Conservation (phyloP, 2,888 invertebrate species). For the Idaea dimidiata region DNA sequence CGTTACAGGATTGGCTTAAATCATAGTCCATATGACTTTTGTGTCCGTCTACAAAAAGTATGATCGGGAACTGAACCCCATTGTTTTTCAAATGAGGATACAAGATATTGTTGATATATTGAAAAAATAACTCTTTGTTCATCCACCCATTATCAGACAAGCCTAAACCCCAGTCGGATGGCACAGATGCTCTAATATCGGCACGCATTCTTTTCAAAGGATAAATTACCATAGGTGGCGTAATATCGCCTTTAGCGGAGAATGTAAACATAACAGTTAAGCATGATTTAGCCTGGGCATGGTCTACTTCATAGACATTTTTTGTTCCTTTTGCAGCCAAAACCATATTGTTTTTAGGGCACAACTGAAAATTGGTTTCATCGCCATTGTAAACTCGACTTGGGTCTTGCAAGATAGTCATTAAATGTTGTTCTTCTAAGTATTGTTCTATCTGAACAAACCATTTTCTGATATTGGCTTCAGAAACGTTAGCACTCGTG, state of each 20-base stretch:
- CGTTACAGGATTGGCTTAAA: conserved; percentile 8
- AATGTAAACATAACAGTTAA: conserved; percentile 47
- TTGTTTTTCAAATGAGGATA: too few species aligned
- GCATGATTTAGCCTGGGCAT: conserved; percentile 33
- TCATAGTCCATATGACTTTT: conserved; percentile 20
- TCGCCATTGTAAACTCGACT: too few species aligned
- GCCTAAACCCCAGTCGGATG: conserved; percentile 41
- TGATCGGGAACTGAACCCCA: too few species aligned
- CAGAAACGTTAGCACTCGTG: too few species aligned
- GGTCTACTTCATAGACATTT: too few species aligned
- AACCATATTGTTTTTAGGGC: too few species aligned
- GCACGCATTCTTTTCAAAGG: conserved; percentile 42
- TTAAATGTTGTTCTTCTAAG: too few species aligned
- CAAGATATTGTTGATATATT: conserved; percentile 14
- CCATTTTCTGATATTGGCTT: too few species aligned
- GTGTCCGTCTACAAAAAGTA: conserved; percentile 17
- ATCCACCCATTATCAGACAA: conserved; percentile 8
- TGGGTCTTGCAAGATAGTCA: too few species aligned
- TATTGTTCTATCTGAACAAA: too few species aligned
- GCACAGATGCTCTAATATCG: conserved; percentile 37
- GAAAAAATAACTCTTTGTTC: conserved; percentile 18
- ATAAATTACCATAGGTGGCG: conserved; percentile 49
- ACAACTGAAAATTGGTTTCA: too few species aligned
- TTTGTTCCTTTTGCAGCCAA: too few species aligned
- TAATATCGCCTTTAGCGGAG: conserved; percentile 38